These are phyloP conservation scores for Oreochromis tanganicae DNA, from an alignment of 2,113 vertebrate species.

Conservation along the genomic window DNA sequence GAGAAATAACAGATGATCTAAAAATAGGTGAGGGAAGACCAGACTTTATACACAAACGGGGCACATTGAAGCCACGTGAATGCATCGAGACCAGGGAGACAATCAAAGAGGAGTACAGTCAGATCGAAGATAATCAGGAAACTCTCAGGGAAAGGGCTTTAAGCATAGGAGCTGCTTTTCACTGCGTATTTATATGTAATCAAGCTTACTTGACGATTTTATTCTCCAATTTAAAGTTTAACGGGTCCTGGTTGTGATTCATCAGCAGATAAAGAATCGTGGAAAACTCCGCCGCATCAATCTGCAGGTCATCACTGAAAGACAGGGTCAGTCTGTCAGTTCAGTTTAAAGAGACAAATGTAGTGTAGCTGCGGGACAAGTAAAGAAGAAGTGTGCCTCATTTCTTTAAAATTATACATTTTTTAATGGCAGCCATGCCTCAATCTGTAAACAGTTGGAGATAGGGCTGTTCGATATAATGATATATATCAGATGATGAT, in stretches of 20 bases:
- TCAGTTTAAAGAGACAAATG: accelerated
- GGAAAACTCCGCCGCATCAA: accelerated
- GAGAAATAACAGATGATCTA: not conserved
- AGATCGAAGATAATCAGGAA: not conserved
- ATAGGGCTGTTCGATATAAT: not conserved
- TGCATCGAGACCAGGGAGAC: not conserved
- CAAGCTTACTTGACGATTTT: not conserved
- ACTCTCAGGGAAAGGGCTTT: not conserved
- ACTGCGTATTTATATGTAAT: accelerated
- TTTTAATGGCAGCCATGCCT: accelerated
- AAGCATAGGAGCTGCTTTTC: not conserved
- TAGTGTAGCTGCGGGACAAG: not conserved
- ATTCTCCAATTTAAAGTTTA: not conserved
- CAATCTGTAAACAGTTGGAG: not conserved
- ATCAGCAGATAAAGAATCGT: not conserved
- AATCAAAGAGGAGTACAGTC: not conserved
- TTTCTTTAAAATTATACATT: not conserved
- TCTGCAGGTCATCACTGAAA: not conserved
- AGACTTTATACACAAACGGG: not conserved
- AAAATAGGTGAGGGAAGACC: not conserved
- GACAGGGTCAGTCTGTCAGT: not conserved
- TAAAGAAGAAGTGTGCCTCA: not conserved
- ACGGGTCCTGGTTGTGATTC: not conserved
- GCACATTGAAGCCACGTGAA: not conserved
- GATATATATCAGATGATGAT: too few species aligned